Percentiles rank a stretch among this genome's conserved stretches.
phyloP scores from a whole-genome alignment of 2,888 invertebrate species.

The Ptychoptera albimana region DNA sequence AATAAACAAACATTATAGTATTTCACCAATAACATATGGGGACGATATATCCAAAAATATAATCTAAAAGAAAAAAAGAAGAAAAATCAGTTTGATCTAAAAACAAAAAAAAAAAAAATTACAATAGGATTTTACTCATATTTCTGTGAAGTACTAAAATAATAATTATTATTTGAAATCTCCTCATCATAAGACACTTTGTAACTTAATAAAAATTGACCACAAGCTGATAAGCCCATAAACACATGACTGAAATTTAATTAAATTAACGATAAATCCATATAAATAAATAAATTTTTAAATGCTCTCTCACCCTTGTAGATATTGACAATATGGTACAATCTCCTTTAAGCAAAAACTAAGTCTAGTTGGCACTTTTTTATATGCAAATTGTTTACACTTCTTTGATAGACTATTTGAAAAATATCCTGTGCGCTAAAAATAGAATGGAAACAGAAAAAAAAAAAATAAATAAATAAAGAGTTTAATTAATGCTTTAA shows the following conservation, averaged over 20 bases:
- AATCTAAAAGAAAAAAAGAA: slow-evolving; percentile 16
- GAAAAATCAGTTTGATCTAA: slow-evolving; percentile 18
- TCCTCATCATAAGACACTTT: slow-evolving; percentile 41
- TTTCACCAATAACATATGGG: slow-evolving; percentile 24
- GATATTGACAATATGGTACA: slow-evolving; percentile 34
- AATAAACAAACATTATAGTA: slow-evolving; percentile 41
- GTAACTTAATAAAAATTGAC: slow-evolving; percentile 82
- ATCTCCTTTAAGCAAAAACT: slow-evolving; percentile 46
- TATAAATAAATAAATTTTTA: not conserved
- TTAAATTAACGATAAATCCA: slow-evolving; percentile 11
- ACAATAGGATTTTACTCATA: slow-evolving; percentile 39
- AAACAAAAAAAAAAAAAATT: slow-evolving; percentile 1
- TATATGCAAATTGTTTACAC: slow-evolving; percentile 31
- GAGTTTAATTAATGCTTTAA: not conserved
- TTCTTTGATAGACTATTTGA: slow-evolving; percentile 32
- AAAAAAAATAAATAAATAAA: not conserved
- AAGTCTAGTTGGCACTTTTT: slow-evolving; percentile 40
- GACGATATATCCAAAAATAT: slow-evolving; percentile 30
- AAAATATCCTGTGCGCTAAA: slow-evolving; percentile 36
- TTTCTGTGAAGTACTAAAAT: slow-evolving; percentile 42
- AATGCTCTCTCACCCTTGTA: slow-evolving; percentile 22
- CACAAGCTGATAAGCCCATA: slow-evolving; percentile 90
- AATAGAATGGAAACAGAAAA: slow-evolving; percentile 21
- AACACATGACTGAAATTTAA: slow-evolving; percentile 58
- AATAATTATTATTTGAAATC: slow-evolving; percentile 34